phyloP scores from a whole-genome alignment of 2,797 vertebrate genomes.

The Holocentrus rufus region DNA sequence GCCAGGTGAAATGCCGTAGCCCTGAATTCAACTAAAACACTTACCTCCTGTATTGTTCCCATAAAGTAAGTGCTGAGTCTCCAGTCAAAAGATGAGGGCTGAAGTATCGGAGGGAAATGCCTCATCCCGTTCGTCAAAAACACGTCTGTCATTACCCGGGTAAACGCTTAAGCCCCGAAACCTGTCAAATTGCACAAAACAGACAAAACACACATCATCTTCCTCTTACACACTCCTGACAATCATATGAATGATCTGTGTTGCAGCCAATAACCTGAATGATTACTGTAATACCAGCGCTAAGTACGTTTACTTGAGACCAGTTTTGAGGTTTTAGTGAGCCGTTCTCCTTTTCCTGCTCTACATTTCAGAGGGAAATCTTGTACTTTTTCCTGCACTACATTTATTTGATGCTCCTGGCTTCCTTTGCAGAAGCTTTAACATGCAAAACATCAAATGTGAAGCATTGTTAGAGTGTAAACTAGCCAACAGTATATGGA shows the following conservation, averaged over 20 bases:
- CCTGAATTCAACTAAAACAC: slow-evolving; percentile 76
- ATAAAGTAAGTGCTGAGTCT: slow-evolving; percentile 70
- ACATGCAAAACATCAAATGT: too few relatives aligned
- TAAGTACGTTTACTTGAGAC: too few relatives aligned
- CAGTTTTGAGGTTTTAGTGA: too few relatives aligned
- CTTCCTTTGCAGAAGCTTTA: too few relatives aligned
- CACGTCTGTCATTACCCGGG: slow-evolving; percentile 69
- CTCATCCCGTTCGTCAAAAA: slow-evolving; percentile 67
- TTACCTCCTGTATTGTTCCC: slow-evolving; percentile 73
- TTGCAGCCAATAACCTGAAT: slow-evolving; percentile 65
- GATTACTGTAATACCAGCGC: slow-evolving; percentile 1
- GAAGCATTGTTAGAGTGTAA: too few relatives aligned
- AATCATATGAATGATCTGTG: slow-evolving; percentile 53
- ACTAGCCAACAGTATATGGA: too few relatives aligned
- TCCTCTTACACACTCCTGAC: slow-evolving; percentile 51
- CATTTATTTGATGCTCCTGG: too few relatives aligned
- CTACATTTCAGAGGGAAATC: too few relatives aligned
- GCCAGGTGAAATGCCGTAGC: slow-evolving; percentile 71
- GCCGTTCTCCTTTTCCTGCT: too few relatives aligned
- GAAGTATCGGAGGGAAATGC: slow-evolving; percentile 59
- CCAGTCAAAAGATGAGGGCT: slow-evolving; percentile 75
- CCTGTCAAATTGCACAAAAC: slow-evolving; percentile 63
- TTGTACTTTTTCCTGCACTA: too few relatives aligned
- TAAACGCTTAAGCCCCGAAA: slow-evolving; percentile 67
- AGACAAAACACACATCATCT: slow-evolving; percentile 68